These are phyloP conservation scores for Autographa gamma DNA, from an alignment of 2,888 invertebrate genomes.

Conservation along the genomic window DNA sequence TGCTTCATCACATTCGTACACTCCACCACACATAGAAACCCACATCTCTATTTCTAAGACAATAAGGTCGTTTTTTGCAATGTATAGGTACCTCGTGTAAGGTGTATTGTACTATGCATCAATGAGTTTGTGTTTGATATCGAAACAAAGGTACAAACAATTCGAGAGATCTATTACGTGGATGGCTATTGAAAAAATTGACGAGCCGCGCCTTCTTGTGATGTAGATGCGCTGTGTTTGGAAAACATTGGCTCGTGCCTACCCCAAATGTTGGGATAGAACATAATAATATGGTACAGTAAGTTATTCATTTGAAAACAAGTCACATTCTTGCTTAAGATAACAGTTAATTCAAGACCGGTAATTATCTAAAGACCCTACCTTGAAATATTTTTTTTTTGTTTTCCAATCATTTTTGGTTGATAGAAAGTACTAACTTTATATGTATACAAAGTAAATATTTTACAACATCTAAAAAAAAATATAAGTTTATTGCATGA, in stretches of 20 bases:
- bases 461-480: too few relatives aligned
- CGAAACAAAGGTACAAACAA: slow-evolving; percentile 83
- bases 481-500: too few relatives aligned
- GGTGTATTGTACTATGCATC: slow-evolving; percentile 62
- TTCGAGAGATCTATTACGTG: slow-evolving; percentile 76
- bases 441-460: too few relatives aligned
- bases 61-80: neutral
- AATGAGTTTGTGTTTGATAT: slow-evolving; percentile 74
- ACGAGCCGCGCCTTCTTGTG: slow-evolving; percentile 45
- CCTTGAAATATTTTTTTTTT: too few relatives aligned
- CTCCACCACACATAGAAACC: slow-evolving; percentile 22
- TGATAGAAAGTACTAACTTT: too few relatives aligned
- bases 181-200: slow-evolving; percentile 71
- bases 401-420: too few relatives aligned
- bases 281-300: too few relatives aligned
- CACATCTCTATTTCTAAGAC: neutral
- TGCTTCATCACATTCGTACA: slow-evolving; percentile 78
- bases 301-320: too few relatives aligned
- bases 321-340: too few relatives aligned
- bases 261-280: neutral
- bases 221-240: slow-evolving; percentile 49
- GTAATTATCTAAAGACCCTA: too few relatives aligned
- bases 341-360: too few relatives aligned
- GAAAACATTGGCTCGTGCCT: slow-evolving; percentile 49
- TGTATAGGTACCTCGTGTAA: neutral